phyloP scores from a whole-genome alignment of 2,113 vertebrate genomes.

The Brienomyrus longianalis region DNA sequence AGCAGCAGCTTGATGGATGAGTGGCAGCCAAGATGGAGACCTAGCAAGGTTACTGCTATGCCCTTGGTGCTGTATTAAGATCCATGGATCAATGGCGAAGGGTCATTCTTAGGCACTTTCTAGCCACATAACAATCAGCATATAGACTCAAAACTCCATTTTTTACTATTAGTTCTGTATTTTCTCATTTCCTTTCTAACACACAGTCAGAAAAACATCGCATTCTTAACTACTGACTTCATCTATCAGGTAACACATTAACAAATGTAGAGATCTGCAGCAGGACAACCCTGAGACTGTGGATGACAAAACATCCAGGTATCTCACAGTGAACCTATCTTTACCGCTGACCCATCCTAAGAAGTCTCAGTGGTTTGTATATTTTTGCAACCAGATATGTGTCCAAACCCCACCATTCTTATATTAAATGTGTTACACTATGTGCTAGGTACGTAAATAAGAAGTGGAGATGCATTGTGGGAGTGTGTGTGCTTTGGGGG shows the following conservation, averaged over 20 bases:
- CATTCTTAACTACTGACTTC: not conserved
- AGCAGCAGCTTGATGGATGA: not conserved
- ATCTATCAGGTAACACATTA: not conserved
- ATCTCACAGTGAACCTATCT: not conserved
- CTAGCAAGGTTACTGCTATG: conserved; percentile 8
- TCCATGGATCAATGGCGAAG: conserved; percentile 19
- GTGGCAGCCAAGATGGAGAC: not conserved
- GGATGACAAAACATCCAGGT: not conserved
- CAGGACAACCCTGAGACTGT: not conserved
- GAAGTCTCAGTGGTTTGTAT: not conserved
- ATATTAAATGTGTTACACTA: not conserved
- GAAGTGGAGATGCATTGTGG: not conserved
- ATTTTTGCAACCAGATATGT: not conserved
- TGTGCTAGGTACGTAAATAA: not conserved
- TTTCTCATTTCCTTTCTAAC: not conserved
- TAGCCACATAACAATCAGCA: conserved; percentile 25
- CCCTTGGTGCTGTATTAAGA: conserved; percentile 9
- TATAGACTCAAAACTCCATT: not conserved
- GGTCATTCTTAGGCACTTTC: conserved; percentile 39
- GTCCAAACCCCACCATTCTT: not conserved
- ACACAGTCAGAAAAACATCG: not conserved
- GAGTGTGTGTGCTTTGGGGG: not conserved
- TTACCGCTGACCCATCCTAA: not conserved
- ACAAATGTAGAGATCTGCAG: not conserved
- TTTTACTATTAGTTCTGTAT: not conserved